Evolutionary conservation across 2,113 vertebrate genomes (phyloP).

Genomic region (Xiphias gladius): DNA sequence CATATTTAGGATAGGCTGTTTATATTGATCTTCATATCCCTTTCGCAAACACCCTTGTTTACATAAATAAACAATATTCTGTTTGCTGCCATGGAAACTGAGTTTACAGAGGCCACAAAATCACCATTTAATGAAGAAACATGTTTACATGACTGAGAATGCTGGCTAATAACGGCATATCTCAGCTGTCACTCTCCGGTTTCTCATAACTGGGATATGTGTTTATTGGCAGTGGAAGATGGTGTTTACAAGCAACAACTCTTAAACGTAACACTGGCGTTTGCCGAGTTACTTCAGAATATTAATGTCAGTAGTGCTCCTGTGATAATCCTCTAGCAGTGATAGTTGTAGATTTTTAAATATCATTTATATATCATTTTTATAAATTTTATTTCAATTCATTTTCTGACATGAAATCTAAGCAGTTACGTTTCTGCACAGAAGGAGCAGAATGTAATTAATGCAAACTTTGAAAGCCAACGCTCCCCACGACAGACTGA

Average conservation of each 20-base stretch:
- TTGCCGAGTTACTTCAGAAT: constrained; percentile 6
- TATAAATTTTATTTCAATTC: background rate
- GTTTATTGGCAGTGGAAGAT: constrained; percentile 36
- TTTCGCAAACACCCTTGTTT: constrained; percentile 74
- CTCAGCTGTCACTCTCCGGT: constrained; percentile 62
- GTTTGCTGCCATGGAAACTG: constrained; percentile 72
- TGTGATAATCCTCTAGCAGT: constrained; percentile 2
- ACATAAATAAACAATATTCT: constrained; percentile 72
- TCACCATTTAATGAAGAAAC: constrained; percentile 63
- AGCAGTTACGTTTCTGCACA: background rate
- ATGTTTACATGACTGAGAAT: constrained; percentile 67
- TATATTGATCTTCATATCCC: constrained; percentile 68
- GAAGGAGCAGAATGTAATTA: background rate
- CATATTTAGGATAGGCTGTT: constrained; percentile 57
- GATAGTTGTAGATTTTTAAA: constrained; percentile 11
- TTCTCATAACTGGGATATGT: constrained; percentile 47
- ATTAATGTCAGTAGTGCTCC: constrained; percentile 1
- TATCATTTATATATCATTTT: background rate
- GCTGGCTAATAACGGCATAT: constrained; percentile 63
- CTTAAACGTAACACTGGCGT: constrained; percentile 19
- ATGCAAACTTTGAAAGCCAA: constrained; percentile 5
- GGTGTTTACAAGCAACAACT: constrained; percentile 45
- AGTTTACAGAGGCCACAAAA: constrained; percentile 58
- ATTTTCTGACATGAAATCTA: background rate
- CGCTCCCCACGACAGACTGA: constrained; percentile 21